These are phyloP conservation scores for Xanthia icteritia DNA, from an alignment of 2,888 invertebrate genomes.

Conservation along the genomic window DNA sequence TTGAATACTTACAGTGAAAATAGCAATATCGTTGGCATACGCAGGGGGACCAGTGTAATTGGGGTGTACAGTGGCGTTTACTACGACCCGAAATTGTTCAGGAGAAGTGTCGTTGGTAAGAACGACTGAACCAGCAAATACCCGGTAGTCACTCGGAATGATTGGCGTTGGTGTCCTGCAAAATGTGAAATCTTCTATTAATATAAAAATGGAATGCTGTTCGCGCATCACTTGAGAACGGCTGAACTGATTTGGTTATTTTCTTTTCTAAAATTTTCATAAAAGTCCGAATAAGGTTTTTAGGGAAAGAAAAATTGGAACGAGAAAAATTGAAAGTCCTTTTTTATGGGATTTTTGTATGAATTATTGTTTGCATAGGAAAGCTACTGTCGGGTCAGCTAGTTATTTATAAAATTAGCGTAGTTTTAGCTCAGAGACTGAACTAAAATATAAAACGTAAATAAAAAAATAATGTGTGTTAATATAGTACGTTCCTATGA, in stretches of 20 bases:
- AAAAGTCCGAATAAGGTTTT: background rate
- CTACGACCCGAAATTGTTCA: conserved; percentile 62
- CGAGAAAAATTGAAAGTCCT: background rate
- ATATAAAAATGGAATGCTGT: background rate
- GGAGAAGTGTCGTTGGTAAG: conserved; percentile 57
- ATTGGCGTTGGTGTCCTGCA: conserved; percentile 49
- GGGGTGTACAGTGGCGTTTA: conserved; percentile 67
- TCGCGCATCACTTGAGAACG: background rate
- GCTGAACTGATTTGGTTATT: background rate
- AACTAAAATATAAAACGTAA: background rate
- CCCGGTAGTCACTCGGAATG: conserved; percentile 52
- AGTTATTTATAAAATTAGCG: background rate
- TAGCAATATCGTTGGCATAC: conserved; percentile 39
- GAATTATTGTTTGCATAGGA: background rate
- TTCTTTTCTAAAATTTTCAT: background rate
- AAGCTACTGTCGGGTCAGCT: background rate
- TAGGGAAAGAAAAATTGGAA: background rate
- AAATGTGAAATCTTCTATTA: background rate
- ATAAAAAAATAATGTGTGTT: no score
- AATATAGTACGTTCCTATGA: no score
- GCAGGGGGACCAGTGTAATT: conserved; percentile 31
- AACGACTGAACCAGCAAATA: conserved; percentile 66
- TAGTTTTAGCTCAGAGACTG: background rate
- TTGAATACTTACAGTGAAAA: conserved; percentile 41
- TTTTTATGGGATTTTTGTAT: no score